A percentile compares a stretch with the other conserved stretches of the same genome.
These are phyloP conservation scores for Ptilodon capucinus DNA, from an alignment of 2,888 invertebrate species.

Conservation along the genomic window DNA sequence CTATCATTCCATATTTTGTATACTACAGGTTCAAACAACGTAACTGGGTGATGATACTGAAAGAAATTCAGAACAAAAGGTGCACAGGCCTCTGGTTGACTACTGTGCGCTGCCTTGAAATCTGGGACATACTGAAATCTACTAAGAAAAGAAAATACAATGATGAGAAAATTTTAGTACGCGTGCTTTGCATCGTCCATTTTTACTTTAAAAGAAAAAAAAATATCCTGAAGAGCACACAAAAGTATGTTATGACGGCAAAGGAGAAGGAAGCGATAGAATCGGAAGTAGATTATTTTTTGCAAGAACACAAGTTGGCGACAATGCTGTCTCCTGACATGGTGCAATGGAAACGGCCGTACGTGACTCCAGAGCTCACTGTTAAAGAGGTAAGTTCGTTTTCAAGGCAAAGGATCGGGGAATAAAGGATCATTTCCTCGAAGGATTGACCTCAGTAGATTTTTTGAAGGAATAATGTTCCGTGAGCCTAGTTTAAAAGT, in stretches of 20 bases:
- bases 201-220: constrained; percentile 41
- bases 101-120: constrained; percentile 55
- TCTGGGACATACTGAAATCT: constrained; percentile 58
- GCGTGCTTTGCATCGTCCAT: constrained; percentile 57
- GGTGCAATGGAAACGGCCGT: constrained; percentile 39
- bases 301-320: constrained; percentile 42
- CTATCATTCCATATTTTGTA: background rate
- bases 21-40: constrained; percentile 60
- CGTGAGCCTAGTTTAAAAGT: too few species aligned
- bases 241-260: constrained; percentile 28
- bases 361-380: constrained; percentile 56
- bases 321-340: constrained; percentile 24
- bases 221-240: constrained; percentile 5
- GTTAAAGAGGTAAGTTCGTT: constrained; percentile 31
- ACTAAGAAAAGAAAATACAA: constrained; percentile 46
- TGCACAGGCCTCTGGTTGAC: constrained; percentile 57
- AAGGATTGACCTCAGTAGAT: too few species aligned
- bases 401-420: too few species aligned
- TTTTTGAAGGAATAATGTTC: too few species aligned
- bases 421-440: too few species aligned
- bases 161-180: constrained; percentile 47
- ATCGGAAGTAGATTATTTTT: constrained; percentile 35
- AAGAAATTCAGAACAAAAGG: constrained; percentile 54
- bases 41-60: constrained; percentile 65
- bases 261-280: constrained; percentile 55